Conservation (phyloP, 2,113 vertebrate genomes). For the Limanda limanda region DNA sequence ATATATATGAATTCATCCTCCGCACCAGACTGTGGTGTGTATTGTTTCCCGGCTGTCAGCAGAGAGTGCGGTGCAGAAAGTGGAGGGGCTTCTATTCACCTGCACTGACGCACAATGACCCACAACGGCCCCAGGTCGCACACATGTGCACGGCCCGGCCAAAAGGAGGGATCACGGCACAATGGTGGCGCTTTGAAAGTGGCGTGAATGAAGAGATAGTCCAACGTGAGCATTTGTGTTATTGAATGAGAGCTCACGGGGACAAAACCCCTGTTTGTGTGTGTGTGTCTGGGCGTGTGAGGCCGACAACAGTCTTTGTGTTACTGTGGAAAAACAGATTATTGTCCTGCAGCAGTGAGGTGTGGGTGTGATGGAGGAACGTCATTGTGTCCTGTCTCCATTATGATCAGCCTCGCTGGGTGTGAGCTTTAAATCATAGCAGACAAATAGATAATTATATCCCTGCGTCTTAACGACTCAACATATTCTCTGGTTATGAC, state of each 20-base stretch:
- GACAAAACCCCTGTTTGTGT: slow-evolving; percentile 24
- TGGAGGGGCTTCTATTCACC: slow-evolving; percentile 50
- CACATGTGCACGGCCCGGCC: slow-evolving; percentile 38
- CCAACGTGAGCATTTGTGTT: slow-evolving; percentile 30
- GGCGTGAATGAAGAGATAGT: slow-evolving; percentile 45
- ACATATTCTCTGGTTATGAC: too few relatives aligned
- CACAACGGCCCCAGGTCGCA: slow-evolving; percentile 29
- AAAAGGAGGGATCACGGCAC: slow-evolving; percentile 56
- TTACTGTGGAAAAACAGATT: too few relatives aligned
- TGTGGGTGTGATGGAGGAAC: slow-evolving; percentile 9
- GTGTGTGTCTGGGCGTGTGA: slow-evolving; percentile 21
- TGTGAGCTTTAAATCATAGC: too few relatives aligned
- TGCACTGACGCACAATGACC: slow-evolving; percentile 43
- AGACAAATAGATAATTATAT: too few relatives aligned
- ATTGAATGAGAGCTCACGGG: slow-evolving; percentile 27
- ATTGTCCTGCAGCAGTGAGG: slow-evolving; percentile 25
- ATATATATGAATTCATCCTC: background rate
- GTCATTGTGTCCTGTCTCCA: too few relatives aligned
- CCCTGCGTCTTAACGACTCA: too few relatives aligned
- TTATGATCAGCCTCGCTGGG: too few relatives aligned
- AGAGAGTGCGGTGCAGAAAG: slow-evolving; percentile 26
- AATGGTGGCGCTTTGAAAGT: slow-evolving; percentile 51
- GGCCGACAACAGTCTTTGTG: background rate
- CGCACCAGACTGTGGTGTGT: background rate
- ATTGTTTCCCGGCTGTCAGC: slow-evolving; percentile 50